Evolutionary conservation across 2,888 invertebrate species (phyloP).

Genomic region (Digitonthophagus gazella): DNA sequence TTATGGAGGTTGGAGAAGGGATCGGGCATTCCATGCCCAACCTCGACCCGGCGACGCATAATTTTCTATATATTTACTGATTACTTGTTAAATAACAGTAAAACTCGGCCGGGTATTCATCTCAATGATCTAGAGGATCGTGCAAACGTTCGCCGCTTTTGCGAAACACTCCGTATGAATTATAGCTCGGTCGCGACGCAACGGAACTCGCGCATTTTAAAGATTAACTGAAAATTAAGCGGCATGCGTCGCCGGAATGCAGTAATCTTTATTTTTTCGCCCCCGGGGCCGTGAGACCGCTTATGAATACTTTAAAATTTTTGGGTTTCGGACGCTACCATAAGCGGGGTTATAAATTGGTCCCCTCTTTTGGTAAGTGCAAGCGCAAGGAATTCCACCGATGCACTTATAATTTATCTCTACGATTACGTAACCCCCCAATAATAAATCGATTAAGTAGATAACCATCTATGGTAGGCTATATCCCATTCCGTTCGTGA

Average conservation of each 20-base stretch:
- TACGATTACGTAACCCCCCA: too few relatives aligned
- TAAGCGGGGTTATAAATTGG: too few relatives aligned
- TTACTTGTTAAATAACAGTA: slow-evolving; percentile 5
- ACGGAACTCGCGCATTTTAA: neutral
- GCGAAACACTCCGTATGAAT: neutral
- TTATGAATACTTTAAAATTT: too few relatives aligned
- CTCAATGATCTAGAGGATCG: neutral
- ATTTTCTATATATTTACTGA: slow-evolving; percentile 16
- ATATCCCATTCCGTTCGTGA: too few relatives aligned
- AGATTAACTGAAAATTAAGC: neutral
- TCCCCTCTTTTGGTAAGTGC: too few relatives aligned
- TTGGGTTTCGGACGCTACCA: too few relatives aligned
- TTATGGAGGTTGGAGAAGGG: neutral
- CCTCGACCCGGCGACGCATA: slow-evolving; percentile 1
- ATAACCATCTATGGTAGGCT: too few relatives aligned
- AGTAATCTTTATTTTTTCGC: neutral
- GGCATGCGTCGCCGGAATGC: neutral
- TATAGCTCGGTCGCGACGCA: neutral
- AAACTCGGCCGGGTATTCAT: neutral
- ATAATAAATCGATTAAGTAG: too few relatives aligned
- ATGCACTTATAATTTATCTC: too few relatives aligned
- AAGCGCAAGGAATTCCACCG: too few relatives aligned
- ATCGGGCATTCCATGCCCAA: neutral
- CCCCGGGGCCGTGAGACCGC: neutral
- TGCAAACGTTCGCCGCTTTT: neutral